These are phyloP conservation scores for Tachycineta bicolor DNA, from an alignment of 2,113 vertebrate genomes.

Conservation along the genomic window DNA sequence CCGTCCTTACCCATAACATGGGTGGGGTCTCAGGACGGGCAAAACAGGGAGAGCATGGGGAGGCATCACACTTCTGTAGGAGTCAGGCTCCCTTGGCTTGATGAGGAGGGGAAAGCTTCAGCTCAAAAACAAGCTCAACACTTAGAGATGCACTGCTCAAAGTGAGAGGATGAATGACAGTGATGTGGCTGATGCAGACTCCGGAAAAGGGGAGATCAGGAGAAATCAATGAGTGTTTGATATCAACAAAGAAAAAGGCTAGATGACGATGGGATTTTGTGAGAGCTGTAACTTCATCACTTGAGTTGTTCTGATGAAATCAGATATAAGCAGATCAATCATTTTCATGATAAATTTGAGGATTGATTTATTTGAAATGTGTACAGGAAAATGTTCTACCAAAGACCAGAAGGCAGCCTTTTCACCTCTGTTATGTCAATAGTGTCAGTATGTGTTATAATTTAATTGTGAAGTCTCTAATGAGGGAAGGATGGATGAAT, in stretches of 20 bases:
- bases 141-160: neutral
- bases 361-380: neutral
- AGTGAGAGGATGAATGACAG: neutral
- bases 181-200: neutral
- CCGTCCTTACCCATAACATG: accelerated
- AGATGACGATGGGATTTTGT: neutral
- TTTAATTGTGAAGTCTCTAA: neutral
- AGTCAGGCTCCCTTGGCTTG: neutral
- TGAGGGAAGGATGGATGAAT: neutral
- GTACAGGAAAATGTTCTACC: neutral
- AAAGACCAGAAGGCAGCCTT: neutral
- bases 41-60: neutral
- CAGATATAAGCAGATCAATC: neutral
- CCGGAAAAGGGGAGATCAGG: neutral
- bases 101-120: neutral
- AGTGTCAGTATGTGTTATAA: neutral
- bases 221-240: neutral
- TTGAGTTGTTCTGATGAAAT: neutral
- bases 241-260: neutral
- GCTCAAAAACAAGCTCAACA: neutral
- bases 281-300: neutral
- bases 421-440: neutral
- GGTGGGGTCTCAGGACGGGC: neutral
- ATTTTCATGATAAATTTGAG: neutral
- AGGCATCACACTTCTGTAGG: neutral